Base-by-base conservation (phyloP, 2,888 invertebrate genomes). In the Apotomis capreana region DNA sequence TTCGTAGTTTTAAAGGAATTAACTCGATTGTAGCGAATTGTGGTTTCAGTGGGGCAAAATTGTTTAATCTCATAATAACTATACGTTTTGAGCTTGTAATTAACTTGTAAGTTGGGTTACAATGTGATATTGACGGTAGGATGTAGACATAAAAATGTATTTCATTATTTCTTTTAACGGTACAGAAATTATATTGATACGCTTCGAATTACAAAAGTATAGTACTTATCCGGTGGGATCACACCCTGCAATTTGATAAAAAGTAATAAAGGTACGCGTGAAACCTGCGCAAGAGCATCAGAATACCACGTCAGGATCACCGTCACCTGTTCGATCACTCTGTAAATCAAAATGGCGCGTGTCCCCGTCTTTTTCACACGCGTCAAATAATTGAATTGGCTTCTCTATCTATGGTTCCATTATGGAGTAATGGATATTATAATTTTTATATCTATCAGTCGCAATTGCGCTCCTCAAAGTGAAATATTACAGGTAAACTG, bases 311-410 rank as follows among this genome's bases (percentile, higher is more conserved):
- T 82, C 64, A 12, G n/a, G 86, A 86, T 80, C 86, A 83, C 85
- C 83, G 79, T 82, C 83, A 85, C 83, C 81, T 85, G 81, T 79
- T 75, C 76, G 74, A 77, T 76, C 76, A 75, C 79, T 79, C 82
- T 80, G 79, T 87, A 87, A 87, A 89, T 89, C 88, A 89, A 88
- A 87, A 86, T 86, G 84, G 83, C 81, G 78, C 67, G 70, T 75
- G 36, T 51, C 68, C 26, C 52, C 67, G 37, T 83, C 81, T 73
- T 76, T 71, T 69, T 84, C 77, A 71, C n/a, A 44, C 74, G 46
- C 37, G 46, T n/a, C 9, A 26, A 3, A 15, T 12, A 8, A 10
- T 4, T 8, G 9, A 81, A 78, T 75, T 13, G 76, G 49, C 55
- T 10, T 83, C 82, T 74, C 76, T 69, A 59, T 84, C 81, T 67